Conservation (phyloP, 2,888 invertebrate species). For the Lobophora halterata region DNA sequence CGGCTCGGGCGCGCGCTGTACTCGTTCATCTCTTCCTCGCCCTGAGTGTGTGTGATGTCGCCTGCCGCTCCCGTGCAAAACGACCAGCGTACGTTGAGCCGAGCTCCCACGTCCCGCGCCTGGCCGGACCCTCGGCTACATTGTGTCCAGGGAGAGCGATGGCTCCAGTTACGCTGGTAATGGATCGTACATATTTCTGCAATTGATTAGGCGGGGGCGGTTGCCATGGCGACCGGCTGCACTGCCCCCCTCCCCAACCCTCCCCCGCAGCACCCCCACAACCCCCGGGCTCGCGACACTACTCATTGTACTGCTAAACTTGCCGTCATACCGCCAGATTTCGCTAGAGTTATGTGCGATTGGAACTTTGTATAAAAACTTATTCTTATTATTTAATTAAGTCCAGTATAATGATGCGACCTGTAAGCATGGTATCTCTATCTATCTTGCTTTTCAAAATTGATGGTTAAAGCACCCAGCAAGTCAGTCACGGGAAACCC, state of each 20-base stretch:
- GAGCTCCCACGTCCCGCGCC: constrained; percentile 34
- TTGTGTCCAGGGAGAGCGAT: constrained; percentile 33
- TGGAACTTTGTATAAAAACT: neutral
- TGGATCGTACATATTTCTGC: constrained; percentile 79
- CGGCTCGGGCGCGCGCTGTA: constrained; percentile 38
- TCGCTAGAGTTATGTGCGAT: constrained; percentile 13
- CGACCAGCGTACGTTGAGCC: constrained; percentile 45
- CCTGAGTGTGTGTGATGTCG: constrained; percentile 51
- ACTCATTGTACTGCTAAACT: constrained; percentile 48
- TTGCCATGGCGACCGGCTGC: constrained; percentile 67
- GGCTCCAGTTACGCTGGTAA: constrained; percentile 48
- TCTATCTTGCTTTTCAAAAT: too few species aligned
- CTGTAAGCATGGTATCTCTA: too few species aligned
- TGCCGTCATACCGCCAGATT: constrained; percentile 36
- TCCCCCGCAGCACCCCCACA: constrained; percentile 20
- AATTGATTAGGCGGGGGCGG: constrained; percentile 81
- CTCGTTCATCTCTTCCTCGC: constrained; percentile 70
- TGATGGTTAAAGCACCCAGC: too few species aligned
- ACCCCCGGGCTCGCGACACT: constrained; percentile 34
- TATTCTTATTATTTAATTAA: too few species aligned
- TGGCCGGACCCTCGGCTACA: constrained; percentile 17
- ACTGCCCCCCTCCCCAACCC: constrained; percentile 36
- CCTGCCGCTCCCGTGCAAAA: constrained; percentile 50
- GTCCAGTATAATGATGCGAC: too few species aligned
- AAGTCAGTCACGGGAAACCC: too few species aligned